Percentiles rank a stretch among this genome's conserved stretches.
These are phyloP conservation scores for Peromyscus maniculatus DNA, from an alignment of 2,113 vertebrate species.

Conservation along the genomic window DNA sequence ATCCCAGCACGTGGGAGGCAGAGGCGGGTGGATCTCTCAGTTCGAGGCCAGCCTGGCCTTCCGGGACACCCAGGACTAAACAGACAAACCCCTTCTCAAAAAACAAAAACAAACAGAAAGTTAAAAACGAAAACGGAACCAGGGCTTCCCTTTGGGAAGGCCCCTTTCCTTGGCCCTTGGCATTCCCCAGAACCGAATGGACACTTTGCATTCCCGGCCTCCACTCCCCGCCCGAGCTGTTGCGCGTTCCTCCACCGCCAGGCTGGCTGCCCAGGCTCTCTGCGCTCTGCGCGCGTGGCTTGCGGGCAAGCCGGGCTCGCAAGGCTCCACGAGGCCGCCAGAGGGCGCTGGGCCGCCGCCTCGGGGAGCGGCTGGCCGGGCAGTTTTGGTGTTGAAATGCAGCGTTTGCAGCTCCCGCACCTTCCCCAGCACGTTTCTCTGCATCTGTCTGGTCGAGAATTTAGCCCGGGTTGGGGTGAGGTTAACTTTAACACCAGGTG, in stretches of 20 bases:
- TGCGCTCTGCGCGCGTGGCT: not conserved
- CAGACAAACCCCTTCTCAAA: not conserved
- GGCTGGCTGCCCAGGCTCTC: not conserved
- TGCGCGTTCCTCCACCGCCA: not conserved
- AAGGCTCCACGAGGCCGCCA: not conserved
- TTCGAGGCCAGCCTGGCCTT: not conserved
- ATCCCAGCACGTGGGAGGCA: not conserved
- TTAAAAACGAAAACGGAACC: not conserved
- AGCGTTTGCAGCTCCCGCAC: not conserved
- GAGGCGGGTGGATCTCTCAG: not conserved
- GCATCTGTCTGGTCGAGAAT: slow-evolving; percentile 9
- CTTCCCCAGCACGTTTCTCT: slow-evolving; percentile 49
- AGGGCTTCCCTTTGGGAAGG: not conserved
- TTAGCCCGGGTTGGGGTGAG: not conserved
- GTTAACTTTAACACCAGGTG: not conserved
- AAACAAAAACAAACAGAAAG: not conserved
- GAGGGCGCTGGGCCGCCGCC: slow-evolving; percentile 60
- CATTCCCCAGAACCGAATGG: not conserved
- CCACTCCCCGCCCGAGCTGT: not conserved
- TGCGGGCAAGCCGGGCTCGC: not conserved
- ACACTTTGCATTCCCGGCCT: not conserved
- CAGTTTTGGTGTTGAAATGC: not conserved
- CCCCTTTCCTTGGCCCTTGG: not conserved
- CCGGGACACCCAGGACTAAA: not conserved
- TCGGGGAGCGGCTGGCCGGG: not conserved